A percentile compares a stretch with the other conserved stretches of the same genome.
These are phyloP conservation scores for Ectemnius cavifrons DNA, from an alignment of 2,888 invertebrate species.

Conservation along the genomic window DNA sequence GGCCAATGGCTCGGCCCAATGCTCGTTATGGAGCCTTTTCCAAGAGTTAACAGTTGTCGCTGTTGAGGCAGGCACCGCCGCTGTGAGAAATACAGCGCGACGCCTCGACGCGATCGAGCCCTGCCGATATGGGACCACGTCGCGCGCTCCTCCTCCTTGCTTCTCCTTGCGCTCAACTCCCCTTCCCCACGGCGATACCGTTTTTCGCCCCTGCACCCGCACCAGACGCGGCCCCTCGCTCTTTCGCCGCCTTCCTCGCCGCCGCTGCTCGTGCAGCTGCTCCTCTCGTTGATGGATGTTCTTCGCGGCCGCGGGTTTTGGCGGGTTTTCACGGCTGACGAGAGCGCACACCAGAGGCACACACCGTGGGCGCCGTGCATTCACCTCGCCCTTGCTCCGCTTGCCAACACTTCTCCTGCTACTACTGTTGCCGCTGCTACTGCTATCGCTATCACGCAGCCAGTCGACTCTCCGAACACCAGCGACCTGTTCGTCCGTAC, in stretches of 20 bases:
- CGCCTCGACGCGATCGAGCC: slow-evolving; percentile 48
- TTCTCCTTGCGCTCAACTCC: neutral
- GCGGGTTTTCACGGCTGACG: slow-evolving; percentile 70
- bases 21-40: slow-evolving; percentile 9
- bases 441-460: slow-evolving; percentile 43
- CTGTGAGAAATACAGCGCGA: slow-evolving; percentile 55
- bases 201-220: slow-evolving; percentile 6
- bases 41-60: slow-evolving; percentile 39
- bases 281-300: slow-evolving; percentile 51
- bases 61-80: slow-evolving; percentile 35
- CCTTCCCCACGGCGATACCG: slow-evolving; percentile 13
- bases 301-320: slow-evolving; percentile 70
- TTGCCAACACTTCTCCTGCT: slow-evolving; percentile 63
- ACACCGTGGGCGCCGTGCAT: slow-evolving; percentile 71
- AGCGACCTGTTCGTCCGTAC: slow-evolving; percentile 40
- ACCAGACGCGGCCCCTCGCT: neutral
- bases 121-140: slow-evolving; percentile 48
- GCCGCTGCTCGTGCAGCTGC: slow-evolving; percentile 33
- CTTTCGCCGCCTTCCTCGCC: neutral
- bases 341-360: slow-evolving; percentile 64
- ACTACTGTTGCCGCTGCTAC: slow-evolving; percentile 40
- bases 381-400: slow-evolving; percentile 69
- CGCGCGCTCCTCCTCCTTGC: slow-evolving; percentile 21
- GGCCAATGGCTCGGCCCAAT: slow-evolving; percentile 6
- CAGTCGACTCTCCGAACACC: slow-evolving; percentile 28